Base-by-base conservation (phyloP, 2,113 vertebrate species). In the Coryphaenoides rupestris region DNA sequence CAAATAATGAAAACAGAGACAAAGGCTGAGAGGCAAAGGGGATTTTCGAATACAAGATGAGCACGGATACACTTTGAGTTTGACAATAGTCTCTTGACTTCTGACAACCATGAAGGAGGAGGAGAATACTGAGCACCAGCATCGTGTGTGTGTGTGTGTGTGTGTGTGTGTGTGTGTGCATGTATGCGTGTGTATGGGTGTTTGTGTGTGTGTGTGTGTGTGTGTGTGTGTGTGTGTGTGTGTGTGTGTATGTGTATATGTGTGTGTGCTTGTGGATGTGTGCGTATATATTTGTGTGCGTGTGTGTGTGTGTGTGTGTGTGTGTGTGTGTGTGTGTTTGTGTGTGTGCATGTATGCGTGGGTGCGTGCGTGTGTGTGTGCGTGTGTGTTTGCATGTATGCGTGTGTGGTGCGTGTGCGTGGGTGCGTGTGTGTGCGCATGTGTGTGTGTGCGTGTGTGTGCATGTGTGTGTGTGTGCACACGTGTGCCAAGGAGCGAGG, bases 401-500 rank as follows among this genome's bases (percentile, higher is more conserved):
- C 26, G 3, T 28, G 26, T 28, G 6, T 28, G 26, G n/a, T 28
- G 3, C 6, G 26, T 28, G 26, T 28, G 3, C 26, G 26, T 28
- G 26, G 3, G 3, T 28, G 3, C 26, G 26, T 6, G 6, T 28
- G 26, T 28, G 3, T 28, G 26, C 6, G 26, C 65, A 23, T 67
- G 40, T 47, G 62, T 72, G 58, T 58, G 67, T 72, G 58, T 28
- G 26, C 26, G 6, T 28, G 26, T 28, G 26, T 28, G 26, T 9
- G 28, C 10, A 10, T 9, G 28, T 33, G 28, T 9, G 28, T 33
- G 28, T 33, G 28, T 33, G 4, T 9, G 59, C 70, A 55, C 55
- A 66, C 70, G 55, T 67, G 26, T 67, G 40, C 45, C 60, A n/a
- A 19, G 46, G 1, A 55, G 53, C 19, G 61, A 58, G 47, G 33